Evolutionary conservation across 1,140 invertebrate genomes (phyloP).

Genomic region (Danaus plexippus): DNA sequence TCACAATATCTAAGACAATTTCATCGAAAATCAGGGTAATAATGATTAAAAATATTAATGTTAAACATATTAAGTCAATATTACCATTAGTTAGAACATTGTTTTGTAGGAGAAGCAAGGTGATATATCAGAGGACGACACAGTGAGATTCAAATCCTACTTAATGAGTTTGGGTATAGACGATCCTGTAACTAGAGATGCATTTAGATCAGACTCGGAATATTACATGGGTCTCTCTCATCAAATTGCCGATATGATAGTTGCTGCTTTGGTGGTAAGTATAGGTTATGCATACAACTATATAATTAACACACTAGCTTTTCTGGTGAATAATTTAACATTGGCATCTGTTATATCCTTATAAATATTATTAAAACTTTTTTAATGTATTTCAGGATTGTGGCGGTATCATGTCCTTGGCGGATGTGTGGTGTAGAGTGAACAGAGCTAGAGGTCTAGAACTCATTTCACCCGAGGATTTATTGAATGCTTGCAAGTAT

Average conservation of each 20-base stretch:
- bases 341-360: too few relatives aligned
- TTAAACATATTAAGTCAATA: not conserved
- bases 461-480: constrained; percentile 94
- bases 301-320: too few relatives aligned
- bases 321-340: too few relatives aligned
- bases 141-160: constrained; percentile 95
- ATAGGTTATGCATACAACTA: not conserved
- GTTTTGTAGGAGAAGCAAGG: constrained; percentile 89
- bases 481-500: constrained; percentile 90
- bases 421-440: constrained; percentile 96
- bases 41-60: constrained; percentile 13
- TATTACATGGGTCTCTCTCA: constrained; percentile 91
- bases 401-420: constrained; percentile 96
- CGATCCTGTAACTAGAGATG: constrained; percentile 95
- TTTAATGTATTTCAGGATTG: constrained; percentile 76
- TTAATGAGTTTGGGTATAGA: constrained; percentile 96
- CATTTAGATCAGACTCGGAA: constrained; percentile 87
- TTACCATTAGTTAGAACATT: constrained; percentile 11
- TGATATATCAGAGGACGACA: constrained; percentile 98
- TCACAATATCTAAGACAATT: constrained; percentile 91
- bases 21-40: constrained; percentile 91
- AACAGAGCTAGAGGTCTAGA: constrained; percentile 92
- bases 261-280: constrained; percentile 84
- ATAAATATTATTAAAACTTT: too few relatives aligned
- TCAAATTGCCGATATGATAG: constrained; percentile 87